These are phyloP conservation scores for Halictus rubicundus DNA, from an alignment of 1,140 invertebrate species.

Conservation along the genomic window DNA sequence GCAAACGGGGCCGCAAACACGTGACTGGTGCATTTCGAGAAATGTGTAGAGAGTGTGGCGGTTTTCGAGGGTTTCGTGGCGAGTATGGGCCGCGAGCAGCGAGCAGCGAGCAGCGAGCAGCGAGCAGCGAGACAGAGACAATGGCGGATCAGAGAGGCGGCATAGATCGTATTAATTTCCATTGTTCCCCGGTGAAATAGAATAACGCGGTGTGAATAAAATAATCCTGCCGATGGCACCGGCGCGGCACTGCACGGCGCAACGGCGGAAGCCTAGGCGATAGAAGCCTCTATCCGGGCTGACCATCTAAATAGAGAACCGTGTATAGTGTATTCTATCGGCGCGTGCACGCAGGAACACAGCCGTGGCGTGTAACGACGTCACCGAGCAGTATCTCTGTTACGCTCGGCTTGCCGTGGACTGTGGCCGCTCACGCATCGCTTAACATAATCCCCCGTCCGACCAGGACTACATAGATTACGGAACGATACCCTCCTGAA, in stretches of 20 bases:
- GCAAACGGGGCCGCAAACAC: too few species aligned
- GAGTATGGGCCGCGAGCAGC: too few species aligned
- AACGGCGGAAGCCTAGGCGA: not conserved
- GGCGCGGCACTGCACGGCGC: not conserved
- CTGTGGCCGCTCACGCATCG: conserved; percentile 78
- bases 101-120: too few species aligned
- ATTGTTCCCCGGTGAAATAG: not conserved
- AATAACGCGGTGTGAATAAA: conserved; percentile 21
- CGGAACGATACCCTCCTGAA: conserved; percentile 67
- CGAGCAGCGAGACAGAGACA: not conserved
- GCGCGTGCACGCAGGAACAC: conserved; percentile 43
- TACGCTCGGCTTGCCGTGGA: conserved; percentile 74
- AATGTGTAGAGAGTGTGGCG: too few species aligned
- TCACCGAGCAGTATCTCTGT: conserved; percentile 77
- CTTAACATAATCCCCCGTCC: conserved; percentile 76
- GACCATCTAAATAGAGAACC: conserved; percentile 39
- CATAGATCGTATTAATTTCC: not conserved
- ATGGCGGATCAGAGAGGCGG: not conserved
- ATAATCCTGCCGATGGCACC: not conserved
- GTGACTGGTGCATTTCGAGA: too few species aligned
- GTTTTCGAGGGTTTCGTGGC: too few species aligned
- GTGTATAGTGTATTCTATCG: conserved; percentile 41
- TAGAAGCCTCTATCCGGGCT: conserved; percentile 3
- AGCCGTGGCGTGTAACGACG: conserved; percentile 68
- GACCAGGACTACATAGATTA: conserved; percentile 71